Evolutionary conservation across 2,797 vertebrate genomes (phyloP).

Genomic region (Phaenicophaeus curvirostris): DNA sequence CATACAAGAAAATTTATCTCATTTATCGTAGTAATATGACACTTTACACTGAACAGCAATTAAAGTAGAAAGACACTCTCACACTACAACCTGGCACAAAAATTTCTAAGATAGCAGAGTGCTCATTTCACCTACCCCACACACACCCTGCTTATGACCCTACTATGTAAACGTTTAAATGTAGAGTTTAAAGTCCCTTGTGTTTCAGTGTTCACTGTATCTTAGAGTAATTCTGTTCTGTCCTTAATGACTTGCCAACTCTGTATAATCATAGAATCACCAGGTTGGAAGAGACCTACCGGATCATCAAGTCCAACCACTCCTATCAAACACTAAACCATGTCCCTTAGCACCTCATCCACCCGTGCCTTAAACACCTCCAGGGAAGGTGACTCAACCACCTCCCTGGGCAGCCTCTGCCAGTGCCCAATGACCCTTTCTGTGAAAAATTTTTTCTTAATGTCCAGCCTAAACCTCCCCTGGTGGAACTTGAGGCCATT

Average conservation of each 20-base stretch:
- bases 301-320: no score
- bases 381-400: no score
- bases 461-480: no score
- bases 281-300: no score
- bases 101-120: neutral
- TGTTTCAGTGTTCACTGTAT: neutral
- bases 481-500: no score
- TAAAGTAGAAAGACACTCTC: neutral
- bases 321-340: no score
- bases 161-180: neutral
- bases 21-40: neutral
- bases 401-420: no score
- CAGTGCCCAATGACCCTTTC: no score
- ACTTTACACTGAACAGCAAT: neutral
- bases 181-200: neutral
- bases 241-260: neutral
- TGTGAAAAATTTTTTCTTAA: no score
- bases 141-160: neutral
- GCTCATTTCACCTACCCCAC: neutral
- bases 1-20: neutral
- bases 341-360: no score
- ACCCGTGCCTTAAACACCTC: no score
- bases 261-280: no score
- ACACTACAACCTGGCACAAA: neutral
- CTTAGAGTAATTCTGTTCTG: neutral